Evolutionary conservation across 2,888 invertebrate genomes (phyloP).

Genomic region (Epirrita christyi): DNA sequence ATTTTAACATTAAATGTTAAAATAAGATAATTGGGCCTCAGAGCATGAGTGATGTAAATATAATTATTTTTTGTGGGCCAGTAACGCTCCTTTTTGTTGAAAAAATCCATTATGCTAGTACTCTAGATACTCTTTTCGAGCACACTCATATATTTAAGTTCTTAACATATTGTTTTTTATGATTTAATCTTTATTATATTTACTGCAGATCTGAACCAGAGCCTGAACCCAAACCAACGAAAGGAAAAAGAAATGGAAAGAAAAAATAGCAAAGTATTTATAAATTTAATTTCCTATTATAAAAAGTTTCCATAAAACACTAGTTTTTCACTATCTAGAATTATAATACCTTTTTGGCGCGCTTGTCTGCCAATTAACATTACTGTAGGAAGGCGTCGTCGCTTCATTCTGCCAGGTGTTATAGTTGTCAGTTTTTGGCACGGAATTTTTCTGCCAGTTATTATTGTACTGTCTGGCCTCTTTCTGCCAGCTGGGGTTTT

Average conservation of each 20-base stretch:
- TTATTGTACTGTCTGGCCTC: conserved; percentile 6
- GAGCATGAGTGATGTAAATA: no score
- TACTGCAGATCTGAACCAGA: conserved; percentile 67
- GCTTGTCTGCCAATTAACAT: conserved; percentile 15
- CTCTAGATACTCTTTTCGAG: no score
- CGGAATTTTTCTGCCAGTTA: conserved; percentile 32
- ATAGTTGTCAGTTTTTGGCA: conserved; percentile 17
- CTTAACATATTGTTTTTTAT: not conserved
- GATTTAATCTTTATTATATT: not conserved
- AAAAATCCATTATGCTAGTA: no score
- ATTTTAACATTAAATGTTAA: no score
- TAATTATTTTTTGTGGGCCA: no score
- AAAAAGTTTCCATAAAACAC: conserved; percentile 10
- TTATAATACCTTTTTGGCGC: conserved; percentile 21
- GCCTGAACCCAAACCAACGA: conserved; percentile 53
- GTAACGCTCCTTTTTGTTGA: no score
- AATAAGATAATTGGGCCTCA: no score
- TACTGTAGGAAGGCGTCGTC: conserved; percentile 7
- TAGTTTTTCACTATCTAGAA: conserved; percentile 24
- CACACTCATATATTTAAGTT: no score
- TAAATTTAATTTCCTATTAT: conserved; percentile 23
- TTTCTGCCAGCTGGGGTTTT: conserved; percentile 17
- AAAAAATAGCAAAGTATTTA: conserved; percentile 49
- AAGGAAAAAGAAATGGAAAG: conserved; percentile 61
- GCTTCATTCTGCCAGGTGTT: conserved; percentile 13